phyloP scores from a whole-genome alignment of 2,113 vertebrate species.

The Callaeas wilsoni region DNA sequence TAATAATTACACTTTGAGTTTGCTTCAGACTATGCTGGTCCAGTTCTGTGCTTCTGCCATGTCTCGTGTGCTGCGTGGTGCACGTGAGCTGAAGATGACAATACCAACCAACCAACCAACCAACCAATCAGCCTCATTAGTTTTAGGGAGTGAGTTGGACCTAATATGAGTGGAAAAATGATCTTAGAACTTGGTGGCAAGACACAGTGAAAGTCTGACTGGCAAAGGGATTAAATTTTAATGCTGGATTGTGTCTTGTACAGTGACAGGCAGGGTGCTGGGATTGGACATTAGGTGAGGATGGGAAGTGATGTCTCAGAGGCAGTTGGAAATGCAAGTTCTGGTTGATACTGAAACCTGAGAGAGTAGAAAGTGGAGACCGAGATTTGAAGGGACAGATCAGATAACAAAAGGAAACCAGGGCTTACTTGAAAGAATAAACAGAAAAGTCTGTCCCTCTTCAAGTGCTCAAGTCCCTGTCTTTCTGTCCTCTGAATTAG shows the following conservation, averaged over 20 bases:
- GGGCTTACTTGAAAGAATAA: neutral
- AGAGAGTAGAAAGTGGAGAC: neutral
- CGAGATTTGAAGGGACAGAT: neutral
- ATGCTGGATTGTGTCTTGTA: neutral
- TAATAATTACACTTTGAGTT: neutral
- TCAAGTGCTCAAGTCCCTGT: neutral
- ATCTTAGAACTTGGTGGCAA: neutral
- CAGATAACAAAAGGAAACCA: neutral
- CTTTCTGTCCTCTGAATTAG: neutral
- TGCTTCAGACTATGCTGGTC: neutral
- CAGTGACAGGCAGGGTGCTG: neutral
- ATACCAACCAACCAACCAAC: too few relatives aligned
- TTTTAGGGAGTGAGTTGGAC: neutral
- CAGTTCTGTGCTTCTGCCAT: neutral
- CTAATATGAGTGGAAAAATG: neutral
- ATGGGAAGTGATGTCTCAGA: neutral
- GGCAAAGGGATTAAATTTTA: neutral
- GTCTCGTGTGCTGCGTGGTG: neutral
- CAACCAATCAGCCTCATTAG: neutral
- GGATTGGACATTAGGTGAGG: neutral
- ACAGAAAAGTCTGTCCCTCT: neutral
- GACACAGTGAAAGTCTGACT: neutral
- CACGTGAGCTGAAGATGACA: neutral
- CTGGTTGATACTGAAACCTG: neutral
- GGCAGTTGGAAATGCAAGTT: neutral